These are phyloP conservation scores for Polypterus bichir DNA, from an alignment of 2,113 vertebrate species.

Conservation along the genomic window DNA sequence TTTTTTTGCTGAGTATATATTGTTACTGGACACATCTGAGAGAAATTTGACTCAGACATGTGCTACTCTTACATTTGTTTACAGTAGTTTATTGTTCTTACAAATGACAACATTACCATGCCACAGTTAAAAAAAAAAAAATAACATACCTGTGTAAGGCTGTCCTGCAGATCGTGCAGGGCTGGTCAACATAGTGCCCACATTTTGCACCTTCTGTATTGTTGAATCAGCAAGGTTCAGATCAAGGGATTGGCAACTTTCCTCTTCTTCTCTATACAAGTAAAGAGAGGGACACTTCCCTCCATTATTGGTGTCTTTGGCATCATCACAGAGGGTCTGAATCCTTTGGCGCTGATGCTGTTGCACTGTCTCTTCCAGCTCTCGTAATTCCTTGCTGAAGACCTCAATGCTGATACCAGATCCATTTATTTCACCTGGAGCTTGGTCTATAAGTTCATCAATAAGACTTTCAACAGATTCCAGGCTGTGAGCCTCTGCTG, in stretches of 20 bases:
- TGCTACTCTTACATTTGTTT: no score
- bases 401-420: constrained; percentile 65
- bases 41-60: no score
- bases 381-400: constrained; percentile 70
- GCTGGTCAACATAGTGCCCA: constrained; percentile 39
- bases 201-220: constrained; percentile 29
- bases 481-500: constrained; percentile 7
- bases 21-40: no score
- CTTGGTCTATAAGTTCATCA: constrained; percentile 58
- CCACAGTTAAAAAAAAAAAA: no score
- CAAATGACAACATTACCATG: no score
- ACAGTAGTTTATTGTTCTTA: no score
- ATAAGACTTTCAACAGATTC: constrained; percentile 61
- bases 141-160: constrained; percentile 73
- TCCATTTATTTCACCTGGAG: constrained; percentile 38
- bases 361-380: constrained; percentile 66
- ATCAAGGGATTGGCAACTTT: constrained; percentile 33
- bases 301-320: constrained; percentile 31
- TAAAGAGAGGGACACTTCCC: constrained; percentile 25
- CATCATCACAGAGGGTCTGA: constrained; percentile 13
- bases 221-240: constrained; percentile 12
- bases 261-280: constrained; percentile 36
- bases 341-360: constrained; percentile 20
- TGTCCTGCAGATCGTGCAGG: constrained; percentile 54
- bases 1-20: no score